These are phyloP conservation scores for Ernsta delagoae DNA, from an alignment of 2,888 invertebrate genomes.

Conservation along the genomic window DNA sequence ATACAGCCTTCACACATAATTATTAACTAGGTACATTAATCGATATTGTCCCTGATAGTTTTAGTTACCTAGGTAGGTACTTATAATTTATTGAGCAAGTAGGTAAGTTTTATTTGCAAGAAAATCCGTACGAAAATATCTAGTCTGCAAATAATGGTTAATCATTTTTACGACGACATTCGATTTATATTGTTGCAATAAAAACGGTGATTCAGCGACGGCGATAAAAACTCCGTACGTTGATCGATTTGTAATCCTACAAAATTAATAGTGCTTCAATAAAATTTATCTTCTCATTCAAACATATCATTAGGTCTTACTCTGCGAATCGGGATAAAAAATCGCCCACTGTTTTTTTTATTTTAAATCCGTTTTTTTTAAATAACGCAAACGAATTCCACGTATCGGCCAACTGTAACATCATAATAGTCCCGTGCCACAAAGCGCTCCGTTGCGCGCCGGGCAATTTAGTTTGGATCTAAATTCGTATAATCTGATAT, in stretches of 20 bases:
- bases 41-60: too few species aligned
- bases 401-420: not conserved
- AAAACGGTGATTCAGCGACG: conserved; percentile 26
- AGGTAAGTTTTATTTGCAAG: not conserved
- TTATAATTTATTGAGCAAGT: too few species aligned
- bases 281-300: conserved; percentile 31
- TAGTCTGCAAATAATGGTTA: conserved; percentile 6
- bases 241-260: conserved; percentile 35
- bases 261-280: conserved; percentile 31
- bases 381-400: not conserved
- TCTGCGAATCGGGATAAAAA: not conserved
- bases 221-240: conserved; percentile 17
- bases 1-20: too few species aligned
- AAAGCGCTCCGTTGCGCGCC: conserved; percentile 22
- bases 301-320: conserved; percentile 23
- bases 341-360: not conserved
- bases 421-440: conserved; percentile 1
- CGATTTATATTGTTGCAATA: conserved; percentile 31
- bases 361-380: not conserved
- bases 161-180: conserved; percentile 32
- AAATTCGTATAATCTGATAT: conserved; percentile 43
- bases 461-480: conserved; percentile 34
- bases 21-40: too few species aligned
- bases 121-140: not conserved
- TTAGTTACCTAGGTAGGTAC: too few species aligned